phyloP scores from a whole-genome alignment of 1,140 invertebrate genomes.

The Macrosteles quadrilineatus region DNA sequence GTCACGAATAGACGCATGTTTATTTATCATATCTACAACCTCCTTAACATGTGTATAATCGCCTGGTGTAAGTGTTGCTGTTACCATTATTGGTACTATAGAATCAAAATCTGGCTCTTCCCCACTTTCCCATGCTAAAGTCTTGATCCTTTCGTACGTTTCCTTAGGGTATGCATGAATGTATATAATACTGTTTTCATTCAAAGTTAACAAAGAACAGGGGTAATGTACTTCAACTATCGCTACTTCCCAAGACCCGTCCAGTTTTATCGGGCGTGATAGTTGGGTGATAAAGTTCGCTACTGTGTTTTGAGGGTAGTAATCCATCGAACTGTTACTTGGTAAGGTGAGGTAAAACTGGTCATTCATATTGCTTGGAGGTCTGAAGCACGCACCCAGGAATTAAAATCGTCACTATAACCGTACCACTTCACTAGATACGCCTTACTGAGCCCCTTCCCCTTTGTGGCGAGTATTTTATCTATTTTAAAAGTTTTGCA shows the following conservation, averaged over 20 bases:
- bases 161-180: neutral
- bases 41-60: neutral
- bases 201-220: neutral
- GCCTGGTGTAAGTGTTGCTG: neutral
- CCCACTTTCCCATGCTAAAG: no score
- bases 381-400: neutral
- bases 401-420: neutral
- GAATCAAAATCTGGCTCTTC: no score
- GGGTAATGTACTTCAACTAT: neutral
- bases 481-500: neutral
- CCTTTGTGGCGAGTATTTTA: neutral
- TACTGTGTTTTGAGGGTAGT: neutral
- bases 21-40: neutral
- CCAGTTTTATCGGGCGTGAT: neutral
- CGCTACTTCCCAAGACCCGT: neutral
- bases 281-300: neutral
- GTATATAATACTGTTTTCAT: constrained; percentile 1
- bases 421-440: neutral
- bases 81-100: neutral
- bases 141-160: neutral
- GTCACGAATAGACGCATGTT: neutral
- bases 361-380: neutral
- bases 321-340: neutral
- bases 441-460: neutral
- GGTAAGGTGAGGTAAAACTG: neutral